Conservation (phyloP, 2,888 invertebrate species). For the Coelopa pilipes region DNA sequence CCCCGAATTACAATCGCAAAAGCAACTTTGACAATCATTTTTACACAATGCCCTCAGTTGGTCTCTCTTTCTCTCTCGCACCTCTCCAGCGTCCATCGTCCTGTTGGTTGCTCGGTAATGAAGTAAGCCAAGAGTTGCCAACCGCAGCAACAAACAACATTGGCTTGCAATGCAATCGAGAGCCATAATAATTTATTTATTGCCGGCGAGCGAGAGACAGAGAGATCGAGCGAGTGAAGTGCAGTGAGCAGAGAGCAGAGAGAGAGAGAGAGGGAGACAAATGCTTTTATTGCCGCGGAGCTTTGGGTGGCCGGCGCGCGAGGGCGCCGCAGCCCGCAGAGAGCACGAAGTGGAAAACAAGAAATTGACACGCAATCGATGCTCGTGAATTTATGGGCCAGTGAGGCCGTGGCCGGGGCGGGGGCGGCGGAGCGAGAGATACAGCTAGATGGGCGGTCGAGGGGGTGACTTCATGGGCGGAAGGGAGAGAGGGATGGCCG, state of each 20-base stretch:
- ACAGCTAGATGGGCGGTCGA: too few species aligned
- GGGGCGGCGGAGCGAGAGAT: background rate
- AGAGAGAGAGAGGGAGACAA: background rate
- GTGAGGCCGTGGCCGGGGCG: background rate
- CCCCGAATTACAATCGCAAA: slow-evolving; percentile 10
- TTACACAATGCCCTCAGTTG: slow-evolving; percentile 5
- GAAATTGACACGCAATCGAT: slow-evolving; percentile 18
- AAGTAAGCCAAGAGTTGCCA: slow-evolving; percentile 24
- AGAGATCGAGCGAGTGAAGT: too few species aligned
- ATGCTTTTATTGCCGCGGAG: slow-evolving; percentile 26
- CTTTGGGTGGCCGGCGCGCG: background rate
- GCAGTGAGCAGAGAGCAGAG: too few species aligned
- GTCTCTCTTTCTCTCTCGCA: background rate
- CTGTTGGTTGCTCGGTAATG: slow-evolving; percentile 14
- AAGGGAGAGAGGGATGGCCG: background rate
- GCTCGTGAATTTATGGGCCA: slow-evolving; percentile 14
- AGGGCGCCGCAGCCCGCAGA: background rate
- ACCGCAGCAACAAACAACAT: slow-evolving; percentile 27
- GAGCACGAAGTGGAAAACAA: background rate
- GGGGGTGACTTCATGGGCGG: background rate
- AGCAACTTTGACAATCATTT: slow-evolving; percentile 14
- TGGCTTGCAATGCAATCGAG: slow-evolving; percentile 29
- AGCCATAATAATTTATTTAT: slow-evolving; percentile 26
- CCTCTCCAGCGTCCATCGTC: background rate
- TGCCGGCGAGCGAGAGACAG: background rate